phyloP scores from a whole-genome alignment of 2,888 invertebrate genomes.

The Pyrrhosoma nymphula region DNA sequence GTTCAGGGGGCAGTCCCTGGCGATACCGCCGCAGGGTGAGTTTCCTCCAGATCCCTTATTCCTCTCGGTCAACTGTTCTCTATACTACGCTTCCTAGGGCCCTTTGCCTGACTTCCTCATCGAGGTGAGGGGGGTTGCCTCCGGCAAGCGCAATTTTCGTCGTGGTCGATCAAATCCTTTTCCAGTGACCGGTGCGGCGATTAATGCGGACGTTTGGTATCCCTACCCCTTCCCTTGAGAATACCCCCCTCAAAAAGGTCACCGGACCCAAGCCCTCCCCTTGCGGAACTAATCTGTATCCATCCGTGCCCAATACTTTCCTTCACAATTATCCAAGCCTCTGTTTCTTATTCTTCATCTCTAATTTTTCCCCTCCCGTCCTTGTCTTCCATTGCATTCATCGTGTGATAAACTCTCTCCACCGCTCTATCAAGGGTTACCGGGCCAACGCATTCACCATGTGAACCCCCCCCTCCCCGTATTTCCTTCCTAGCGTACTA shows the following conservation, averaged over 20 bases:
- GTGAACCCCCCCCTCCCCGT: not conserved
- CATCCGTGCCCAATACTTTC: not conserved
- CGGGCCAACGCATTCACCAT: not conserved
- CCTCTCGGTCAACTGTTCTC: too few relatives aligned
- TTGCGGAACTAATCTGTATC: not conserved
- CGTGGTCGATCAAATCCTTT: conserved; percentile 44
- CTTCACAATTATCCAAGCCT: not conserved
- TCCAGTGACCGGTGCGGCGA: conserved; percentile 29
- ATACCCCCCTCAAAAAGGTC: too few relatives aligned
- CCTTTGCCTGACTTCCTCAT: not conserved
- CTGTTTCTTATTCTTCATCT: not conserved
- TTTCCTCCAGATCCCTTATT: not conserved
- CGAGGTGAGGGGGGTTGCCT: not conserved
- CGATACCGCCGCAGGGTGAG: not conserved
- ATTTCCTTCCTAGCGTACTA: too few relatives aligned
- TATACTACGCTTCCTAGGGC: not conserved
- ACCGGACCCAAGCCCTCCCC: not conserved
- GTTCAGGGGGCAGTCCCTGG: not conserved
- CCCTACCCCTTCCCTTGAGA: not conserved
- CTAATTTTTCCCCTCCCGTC: not conserved
- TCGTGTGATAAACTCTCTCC: too few relatives aligned
- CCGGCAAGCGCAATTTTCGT: conserved; percentile 17
- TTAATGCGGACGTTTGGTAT: conserved; percentile 30
- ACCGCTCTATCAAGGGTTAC: too few relatives aligned
- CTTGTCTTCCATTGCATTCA: not conserved